Base-by-base conservation (phyloP, 2,888 invertebrate genomes). In the Empis livida region DNA sequence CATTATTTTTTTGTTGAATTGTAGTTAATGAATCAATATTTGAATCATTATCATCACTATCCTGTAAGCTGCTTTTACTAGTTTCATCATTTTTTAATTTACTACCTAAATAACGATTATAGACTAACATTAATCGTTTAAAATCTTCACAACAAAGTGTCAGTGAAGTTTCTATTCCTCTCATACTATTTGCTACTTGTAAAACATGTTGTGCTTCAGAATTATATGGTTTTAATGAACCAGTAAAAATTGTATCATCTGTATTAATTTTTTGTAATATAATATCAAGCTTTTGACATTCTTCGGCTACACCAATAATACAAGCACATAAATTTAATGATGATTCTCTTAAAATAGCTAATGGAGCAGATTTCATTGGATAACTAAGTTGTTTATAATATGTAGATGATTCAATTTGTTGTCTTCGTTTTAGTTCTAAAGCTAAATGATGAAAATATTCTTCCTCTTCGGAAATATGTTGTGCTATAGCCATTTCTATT, bases 221-320 rank as follows among this genome's bases (percentile, higher is more conserved):
- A 39, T 14, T 15, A 40, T 38, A 27, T 16, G 17, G 10, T 27
- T 16, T 35, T n/a, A 35, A n/a, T 35, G 13, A 13, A 5, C 23
- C 23, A 27, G 8, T 4, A 27, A 27, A 27, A 4, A 58, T 59
- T 11, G 59, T 58, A 49, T 64, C 65, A 6, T 61, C 57, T 48
- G 57, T 60, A 1, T 59, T 63, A 10, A 67, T 56, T n/a, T 61
- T 55, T 31, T 67, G 67, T 23, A 67, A 53, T 1, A 63, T 61
- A 8, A 64, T 58, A 42, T 68, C 67, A 42, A 67, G 49, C 1
- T 63, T 62, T 49, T 65, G 65, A 37, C 66, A 67, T 49, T 68
- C 68, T 10, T 61, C 64, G 9, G 68, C 68, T 5, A 67, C 65
- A 4, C 67, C 67, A 10, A 67, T 62, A 61, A 68, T 65, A 46